Percentiles rank a stretch among this genome's conserved stretches.
Evolutionary conservation across 2,797 vertebrate genomes (phyloP).

Genomic region (Eremophila alpestris): DNA sequence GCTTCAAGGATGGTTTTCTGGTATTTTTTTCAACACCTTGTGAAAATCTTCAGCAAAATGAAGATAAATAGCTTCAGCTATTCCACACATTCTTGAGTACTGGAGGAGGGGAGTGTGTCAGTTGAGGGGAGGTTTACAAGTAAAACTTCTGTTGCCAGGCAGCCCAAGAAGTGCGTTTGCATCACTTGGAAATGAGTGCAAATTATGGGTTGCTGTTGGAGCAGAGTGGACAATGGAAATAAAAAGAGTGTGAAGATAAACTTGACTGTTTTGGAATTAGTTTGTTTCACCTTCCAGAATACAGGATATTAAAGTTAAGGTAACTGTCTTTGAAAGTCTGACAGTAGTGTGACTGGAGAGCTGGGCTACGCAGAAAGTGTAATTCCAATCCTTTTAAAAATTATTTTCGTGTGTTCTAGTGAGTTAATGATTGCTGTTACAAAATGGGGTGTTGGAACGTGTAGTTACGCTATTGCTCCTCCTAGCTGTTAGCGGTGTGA

Average conservation of each 20-base stretch:
- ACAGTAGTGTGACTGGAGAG: not conserved
- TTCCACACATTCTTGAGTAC: not conserved
- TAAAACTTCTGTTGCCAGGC: conserved; percentile 52
- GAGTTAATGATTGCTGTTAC: not conserved
- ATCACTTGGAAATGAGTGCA: conserved; percentile 41
- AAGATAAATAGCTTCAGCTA: conserved; percentile 43
- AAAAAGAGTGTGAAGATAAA: not conserved
- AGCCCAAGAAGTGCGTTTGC: conserved; percentile 37
- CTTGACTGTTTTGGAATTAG: not conserved
- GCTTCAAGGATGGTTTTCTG: not conserved
- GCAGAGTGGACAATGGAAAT: not conserved
- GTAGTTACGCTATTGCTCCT: not conserved
- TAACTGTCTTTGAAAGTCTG: not conserved
- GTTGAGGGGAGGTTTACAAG: conserved; percentile 15
- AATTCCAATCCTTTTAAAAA: not conserved
- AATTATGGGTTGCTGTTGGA: conserved; percentile 17
- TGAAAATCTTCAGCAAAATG: conserved; percentile 18
- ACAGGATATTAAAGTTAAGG: not conserved
- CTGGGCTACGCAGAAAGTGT: not conserved
- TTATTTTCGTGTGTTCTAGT: not conserved
- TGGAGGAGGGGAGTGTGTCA: conserved; percentile 28
- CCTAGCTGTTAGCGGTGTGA: not conserved
- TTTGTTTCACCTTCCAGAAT: not conserved
- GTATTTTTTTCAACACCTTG: not conserved
- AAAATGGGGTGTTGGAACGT: not conserved